Evolutionary conservation across 2,113 vertebrate genomes (phyloP), one percentile per base, ranked within the genome.

Genomic region (Dromaius novaehollandiae): DNA sequence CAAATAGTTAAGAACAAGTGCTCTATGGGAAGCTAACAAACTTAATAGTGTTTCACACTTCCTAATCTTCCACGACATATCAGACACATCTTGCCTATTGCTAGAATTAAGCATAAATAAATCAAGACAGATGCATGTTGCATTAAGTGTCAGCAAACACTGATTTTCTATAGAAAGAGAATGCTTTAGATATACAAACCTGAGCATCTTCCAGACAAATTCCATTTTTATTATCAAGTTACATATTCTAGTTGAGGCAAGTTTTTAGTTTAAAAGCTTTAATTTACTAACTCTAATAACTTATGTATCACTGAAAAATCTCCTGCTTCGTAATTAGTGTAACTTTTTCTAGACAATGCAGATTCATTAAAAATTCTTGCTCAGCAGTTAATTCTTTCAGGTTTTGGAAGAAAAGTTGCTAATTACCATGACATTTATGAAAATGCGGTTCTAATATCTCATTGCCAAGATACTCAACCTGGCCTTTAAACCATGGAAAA

Each of bases 271-370:
- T 82, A 88, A 83, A 26, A 83, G 34, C 2, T 74, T 90, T 91
- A 65, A 95, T 91, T 90, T 88, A 73, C 48, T 40, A 60, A 42
- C 26, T 90, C 93, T 89, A 83, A 66, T 74, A 94, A 78, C 3
- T 51, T 44, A 7, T 11, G 7, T 63, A 78, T 61, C 55, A 68
- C 30, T 19, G 9, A 86, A 94, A 53, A 85, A 79, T 56, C 34
- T 79, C 53, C 24, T 82, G 10, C 56, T 89, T 79, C 65, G 26
- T 79, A 89, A 60, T 75, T 66, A 94, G 44, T 42, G 40, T 53
- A 74, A 60, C 89, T 88, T 71, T 82, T 86, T 68, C 11, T 9
- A 96, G 38, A 69, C 28, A 93, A 92, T 53, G 22, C 2, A 24
- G 82, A 89, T 82, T 74, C 69, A 84, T 78, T 95, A 86, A 80